phyloP scores from a whole-genome alignment of 2,888 invertebrate genomes.

The Acleris literana region DNA sequence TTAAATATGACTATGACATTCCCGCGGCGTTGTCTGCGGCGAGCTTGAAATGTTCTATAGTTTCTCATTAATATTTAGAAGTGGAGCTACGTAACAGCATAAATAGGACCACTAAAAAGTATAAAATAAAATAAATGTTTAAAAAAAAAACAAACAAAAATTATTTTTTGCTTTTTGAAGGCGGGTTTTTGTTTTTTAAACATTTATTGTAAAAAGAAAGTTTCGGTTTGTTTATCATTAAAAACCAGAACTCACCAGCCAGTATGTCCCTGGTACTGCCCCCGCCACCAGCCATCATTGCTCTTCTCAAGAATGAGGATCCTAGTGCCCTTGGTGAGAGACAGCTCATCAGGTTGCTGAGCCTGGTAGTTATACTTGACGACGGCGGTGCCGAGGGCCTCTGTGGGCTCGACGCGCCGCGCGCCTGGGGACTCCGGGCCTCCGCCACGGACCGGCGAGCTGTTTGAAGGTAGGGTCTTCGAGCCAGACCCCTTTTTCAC shows the following conservation, averaged over 20 bases:
- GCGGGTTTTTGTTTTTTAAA: too few relatives aligned
- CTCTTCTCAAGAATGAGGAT: slow-evolving; percentile 98
- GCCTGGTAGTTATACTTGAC: slow-evolving; percentile 98
- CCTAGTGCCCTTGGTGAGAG: slow-evolving; percentile 96
- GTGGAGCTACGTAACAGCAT: too few relatives aligned
- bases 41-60: too few relatives aligned
- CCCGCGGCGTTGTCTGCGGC: too few relatives aligned
- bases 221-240: neutral
- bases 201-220: too few relatives aligned
- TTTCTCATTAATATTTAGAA: too few relatives aligned
- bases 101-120: too few relatives aligned
- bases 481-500: slow-evolving; percentile 92
- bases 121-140: too few relatives aligned
- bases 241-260: slow-evolving; percentile 74
- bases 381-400: slow-evolving; percentile 94
- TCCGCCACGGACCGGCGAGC: slow-evolving; percentile 90
- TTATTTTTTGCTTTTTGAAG: too few relatives aligned
- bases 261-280: slow-evolving; percentile 86
- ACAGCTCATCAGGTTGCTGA: slow-evolving; percentile 97
- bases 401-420: slow-evolving; percentile 91
- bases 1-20: too few relatives aligned
- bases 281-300: slow-evolving; percentile 99
- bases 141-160: too few relatives aligned
- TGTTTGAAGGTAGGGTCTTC: slow-evolving; percentile 93
- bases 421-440: slow-evolving; percentile 85